Evolutionary conservation across 92 coral and sea anemone species (phyloP), one percentile per base, ranked within the genome.

Genomic region (Actinostola sp.): DNA sequence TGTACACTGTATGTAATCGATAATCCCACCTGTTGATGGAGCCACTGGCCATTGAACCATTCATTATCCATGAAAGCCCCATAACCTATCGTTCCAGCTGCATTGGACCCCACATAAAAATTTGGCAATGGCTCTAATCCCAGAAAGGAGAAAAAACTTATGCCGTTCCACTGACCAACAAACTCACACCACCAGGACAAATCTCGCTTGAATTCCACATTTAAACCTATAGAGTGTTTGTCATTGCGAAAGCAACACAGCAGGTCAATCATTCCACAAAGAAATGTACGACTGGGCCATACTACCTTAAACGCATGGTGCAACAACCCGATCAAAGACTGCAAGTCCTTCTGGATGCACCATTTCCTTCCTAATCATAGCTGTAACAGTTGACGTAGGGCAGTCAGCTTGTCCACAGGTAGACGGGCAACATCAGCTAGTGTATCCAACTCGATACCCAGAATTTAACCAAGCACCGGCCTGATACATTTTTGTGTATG

Each of bases 41-140:
- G 46, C 80, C 86, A 80, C 13, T 41, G 56, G 21, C 65, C 73
- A 57, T 58, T 20, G 33, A 54, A 80, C 86, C 86, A 80, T 28
- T 72, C 71, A 14, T 35, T 12, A 15, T 39, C 35, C 11, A 35
- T 15, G 51, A 13, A 64, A 21, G 71, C 71, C 1, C 71, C 51
- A 36, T 36, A 28, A 78, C 63, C 7, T 1, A 33, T 4, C 7
- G 71, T 15, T 9, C 51, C 71, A 0, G 74, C 34, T 4, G 61
- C 62, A 31, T 68, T 61, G 4, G 74, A 49, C 2, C 57, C 17
- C 19, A 68, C 61, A 14, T 12, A 7, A 9, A 78, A 36, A 24
- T 28, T 49, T 7, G 75, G 82, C 21, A 28, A 39, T 5, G 78
- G 84, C 25, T 34, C 36, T 8, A 70, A 20, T n/a, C 11, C 32